Base-by-base conservation (phyloP, 2,888 invertebrate species). In the Acanthosepion lycidas region DNA sequence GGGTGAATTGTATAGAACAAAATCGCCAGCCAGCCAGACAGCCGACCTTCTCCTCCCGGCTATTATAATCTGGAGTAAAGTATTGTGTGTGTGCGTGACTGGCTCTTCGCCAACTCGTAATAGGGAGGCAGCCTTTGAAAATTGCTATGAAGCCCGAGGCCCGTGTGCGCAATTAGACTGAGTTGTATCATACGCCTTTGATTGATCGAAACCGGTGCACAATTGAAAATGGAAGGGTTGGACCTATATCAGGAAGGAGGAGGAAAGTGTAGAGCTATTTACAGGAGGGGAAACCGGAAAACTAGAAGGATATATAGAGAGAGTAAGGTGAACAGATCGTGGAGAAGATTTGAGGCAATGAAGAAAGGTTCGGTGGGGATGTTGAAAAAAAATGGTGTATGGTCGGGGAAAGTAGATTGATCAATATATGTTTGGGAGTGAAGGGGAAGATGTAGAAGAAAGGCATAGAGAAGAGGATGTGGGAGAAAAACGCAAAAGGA, bases 111-210 rank as follows among this genome's bases (percentile, higher is more conserved):
- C 78, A 78, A 78, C 78, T n/a, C n/a, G 78, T 78, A 78, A 78
- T 78, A 78, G 78, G 78, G 78, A 78, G 78, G 78, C 78, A 78
- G 78, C 78, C 78, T 78, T 78, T 78, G 78, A 78, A 33, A 78
- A 78, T 78, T 78, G 78, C 78, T 78, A 78, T n/a, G 78, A 78
- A n/a, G 78, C 78, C 78, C 33, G n/a, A 78, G 78, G 78, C 78
- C n/a, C n/a, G 78, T 78, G 78, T 78, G 78, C 78, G 78, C 78
- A 78, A 78, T 78, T 78, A 78, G 78, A n/a, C 33, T 5, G 78
- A 78, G 78, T 33, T 78, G 78, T 78, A 78, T 78, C 78, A 78
- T 78, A 78, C 78, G 78, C 78, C 78, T 78, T 78, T 78, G 78
- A 78, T 78, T 78, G 78, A n/a, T 78, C 78, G n/a, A n/a, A 78